Evolutionary conservation across 2,113 vertebrate species (phyloP).

Genomic region (Salminus brasiliensis): DNA sequence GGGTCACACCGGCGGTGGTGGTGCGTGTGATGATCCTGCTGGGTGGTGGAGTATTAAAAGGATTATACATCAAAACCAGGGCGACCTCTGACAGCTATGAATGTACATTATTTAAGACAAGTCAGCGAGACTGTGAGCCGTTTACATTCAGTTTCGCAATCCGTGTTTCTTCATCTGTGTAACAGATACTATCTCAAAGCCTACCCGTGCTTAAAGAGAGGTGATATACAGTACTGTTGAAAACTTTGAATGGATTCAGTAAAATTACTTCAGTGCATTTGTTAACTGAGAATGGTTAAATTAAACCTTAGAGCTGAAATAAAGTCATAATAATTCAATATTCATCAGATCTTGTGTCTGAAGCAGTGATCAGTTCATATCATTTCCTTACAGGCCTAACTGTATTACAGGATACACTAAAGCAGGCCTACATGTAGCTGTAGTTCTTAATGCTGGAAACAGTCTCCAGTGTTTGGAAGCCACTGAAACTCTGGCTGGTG

Average conservation of each 20-base stretch:
- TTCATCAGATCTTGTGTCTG: too few relatives aligned
- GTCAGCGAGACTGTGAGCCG: background rate
- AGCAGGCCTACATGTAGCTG: background rate
- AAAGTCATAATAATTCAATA: too few relatives aligned
- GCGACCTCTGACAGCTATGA: background rate
- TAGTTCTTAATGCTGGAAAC: background rate
- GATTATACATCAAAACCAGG: slow-evolving; percentile 12
- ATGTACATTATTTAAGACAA: background rate
- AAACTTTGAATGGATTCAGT: too few relatives aligned
- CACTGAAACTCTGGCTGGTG: slow-evolving; percentile 65
- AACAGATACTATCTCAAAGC: background rate
- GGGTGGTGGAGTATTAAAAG: background rate
- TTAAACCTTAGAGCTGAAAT: too few relatives aligned
- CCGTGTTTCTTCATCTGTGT: background rate
- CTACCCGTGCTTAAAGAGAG: too few relatives aligned
- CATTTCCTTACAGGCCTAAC: too few relatives aligned
- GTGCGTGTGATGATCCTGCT: slow-evolving; percentile 21
- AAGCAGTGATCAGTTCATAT: too few relatives aligned
- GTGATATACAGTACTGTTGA: too few relatives aligned
- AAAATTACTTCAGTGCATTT: too few relatives aligned
- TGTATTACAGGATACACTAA: background rate
- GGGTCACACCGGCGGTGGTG: slow-evolving; percentile 7
- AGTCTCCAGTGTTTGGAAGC: background rate
- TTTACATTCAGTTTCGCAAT: background rate
- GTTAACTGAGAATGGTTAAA: too few relatives aligned